Base-by-base conservation (phyloP, 2,113 vertebrate genomes). In the Neolamprologus falcicula region DNA sequence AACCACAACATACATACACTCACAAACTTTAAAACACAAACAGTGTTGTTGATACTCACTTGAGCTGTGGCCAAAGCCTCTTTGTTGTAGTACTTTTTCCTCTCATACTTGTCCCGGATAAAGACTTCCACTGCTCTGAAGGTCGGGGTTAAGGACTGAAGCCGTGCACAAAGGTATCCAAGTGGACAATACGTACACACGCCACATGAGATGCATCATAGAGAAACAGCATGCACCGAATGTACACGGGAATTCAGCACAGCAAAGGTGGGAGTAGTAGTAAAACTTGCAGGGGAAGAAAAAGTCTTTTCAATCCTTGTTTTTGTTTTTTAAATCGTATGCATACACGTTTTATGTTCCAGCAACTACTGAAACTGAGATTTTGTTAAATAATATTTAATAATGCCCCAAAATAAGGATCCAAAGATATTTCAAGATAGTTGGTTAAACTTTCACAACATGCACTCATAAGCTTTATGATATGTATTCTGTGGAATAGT, bases 51-150 rank as follows among this genome's bases (percentile, higher is more conserved):
- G n/a, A 52, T 96, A 98, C 99, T 99, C 97, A 99, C 99, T 88
- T 94, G 96, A 92, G 96, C 94, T 92, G 97, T 80, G 84, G 96
- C 96, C 92, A 92, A 28, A 35, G 96, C 97, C 87, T 98, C 98
- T 96, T 98, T 97, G 95, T 99, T 97, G 0, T 97, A 98, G 92
- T 98, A 99, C 93, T 98, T 99, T 97, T 99, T 99, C 96, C 98
- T 99, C 94, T 99, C 99, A 1, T 99, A 99, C 93, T 99, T 99
- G 97, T 99, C 99, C 95, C 99, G 97, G 96, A 99, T 99, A 96
- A 99, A 99, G 95, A 99, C 98, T 91, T 99, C 98, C 96, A 99
- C 98, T 59, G 99, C 97, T 99, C 99, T 99, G 96, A 96, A 45
- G 95, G 24, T 53, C 42, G 79, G 52, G 50, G 94, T 98, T 97